Evolutionary conservation across 2,113 vertebrate genomes (phyloP).

Genomic region (Barnardius zonarius): DNA sequence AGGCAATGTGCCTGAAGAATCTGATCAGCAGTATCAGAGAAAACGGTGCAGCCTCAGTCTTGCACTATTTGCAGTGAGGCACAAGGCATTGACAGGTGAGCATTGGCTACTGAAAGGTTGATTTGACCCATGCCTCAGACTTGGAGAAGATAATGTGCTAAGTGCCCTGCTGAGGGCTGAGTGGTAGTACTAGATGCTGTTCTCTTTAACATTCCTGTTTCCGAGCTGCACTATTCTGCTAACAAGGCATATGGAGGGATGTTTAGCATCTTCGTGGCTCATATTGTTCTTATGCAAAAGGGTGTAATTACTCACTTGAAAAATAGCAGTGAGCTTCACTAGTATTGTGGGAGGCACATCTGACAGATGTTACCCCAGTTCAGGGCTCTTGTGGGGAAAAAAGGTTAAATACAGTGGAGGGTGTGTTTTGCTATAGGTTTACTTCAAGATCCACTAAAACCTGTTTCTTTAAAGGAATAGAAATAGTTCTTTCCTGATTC

Average conservation of each 20-base stretch:
- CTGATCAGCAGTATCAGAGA: neutral
- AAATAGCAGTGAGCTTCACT: neutral
- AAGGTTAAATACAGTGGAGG: neutral
- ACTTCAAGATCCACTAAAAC: neutral
- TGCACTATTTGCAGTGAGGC: neutral
- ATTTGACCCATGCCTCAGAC: neutral
- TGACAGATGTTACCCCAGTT: neutral
- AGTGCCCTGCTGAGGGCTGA: neutral
- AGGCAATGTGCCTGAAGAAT: neutral
- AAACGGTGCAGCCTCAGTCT: neutral
- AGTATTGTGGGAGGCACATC: neutral
- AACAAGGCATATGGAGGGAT: neutral
- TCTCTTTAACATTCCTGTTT: neutral
- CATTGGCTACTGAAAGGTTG: neutral
- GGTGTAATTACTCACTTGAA: neutral
- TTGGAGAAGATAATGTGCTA: neutral
- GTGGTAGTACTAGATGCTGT: neutral
- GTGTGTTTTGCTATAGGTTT: neutral
- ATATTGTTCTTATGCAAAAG: neutral
- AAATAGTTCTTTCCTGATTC: neutral
- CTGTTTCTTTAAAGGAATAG: neutral
- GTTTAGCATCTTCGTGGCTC: neutral
- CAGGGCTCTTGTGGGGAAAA: neutral
- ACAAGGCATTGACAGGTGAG: neutral
- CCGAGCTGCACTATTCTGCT: neutral